Evolutionary conservation across 1,140 invertebrate species (phyloP).

Genomic region (Drosophila sproati): DNA sequence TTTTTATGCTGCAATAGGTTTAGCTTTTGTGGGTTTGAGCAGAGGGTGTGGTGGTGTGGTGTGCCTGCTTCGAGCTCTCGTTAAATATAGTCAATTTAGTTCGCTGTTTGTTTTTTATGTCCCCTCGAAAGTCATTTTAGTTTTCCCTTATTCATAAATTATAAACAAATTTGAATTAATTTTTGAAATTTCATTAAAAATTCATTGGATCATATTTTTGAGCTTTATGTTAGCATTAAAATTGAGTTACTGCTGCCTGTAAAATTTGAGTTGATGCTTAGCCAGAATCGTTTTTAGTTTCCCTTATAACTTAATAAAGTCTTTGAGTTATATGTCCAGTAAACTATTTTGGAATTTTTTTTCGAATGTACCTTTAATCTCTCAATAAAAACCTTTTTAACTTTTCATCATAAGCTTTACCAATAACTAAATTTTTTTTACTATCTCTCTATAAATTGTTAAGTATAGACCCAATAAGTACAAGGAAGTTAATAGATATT

Average conservation of each 20-base stretch:
- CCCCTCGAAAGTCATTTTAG: conserved; percentile 60
- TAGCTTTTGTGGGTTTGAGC: conserved; percentile 29
- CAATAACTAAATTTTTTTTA: too few relatives aligned
- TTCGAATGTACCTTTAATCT: too few relatives aligned
- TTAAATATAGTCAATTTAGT: conserved; percentile 63
- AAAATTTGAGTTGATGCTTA: background rate
- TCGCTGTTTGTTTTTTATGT: conserved; percentile 36
- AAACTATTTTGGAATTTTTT: too few relatives aligned
- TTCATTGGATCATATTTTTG: conserved; percentile 41
- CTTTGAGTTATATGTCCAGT: too few relatives aligned
- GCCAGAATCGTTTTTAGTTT: too few relatives aligned
- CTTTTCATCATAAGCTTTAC: too few relatives aligned
- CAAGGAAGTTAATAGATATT: too few relatives aligned
- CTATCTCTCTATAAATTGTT: too few relatives aligned
- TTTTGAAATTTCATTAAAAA: conserved; percentile 52
- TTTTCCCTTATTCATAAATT: conserved; percentile 40
- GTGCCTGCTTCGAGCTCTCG: conserved; percentile 27
- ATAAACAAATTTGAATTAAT: conserved; percentile 53
- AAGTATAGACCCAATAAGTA: too few relatives aligned
- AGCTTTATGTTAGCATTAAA: conserved; percentile 33
- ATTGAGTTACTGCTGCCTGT: background rate
- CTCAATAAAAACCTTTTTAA: too few relatives aligned
- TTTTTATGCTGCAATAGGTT: conserved; percentile 72
- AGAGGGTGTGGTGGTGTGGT: conserved; percentile 3
- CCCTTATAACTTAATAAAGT: too few relatives aligned